Conservation (phyloP, 2,888 invertebrate genomes). For the Mechanitis mazaeus region DNA sequence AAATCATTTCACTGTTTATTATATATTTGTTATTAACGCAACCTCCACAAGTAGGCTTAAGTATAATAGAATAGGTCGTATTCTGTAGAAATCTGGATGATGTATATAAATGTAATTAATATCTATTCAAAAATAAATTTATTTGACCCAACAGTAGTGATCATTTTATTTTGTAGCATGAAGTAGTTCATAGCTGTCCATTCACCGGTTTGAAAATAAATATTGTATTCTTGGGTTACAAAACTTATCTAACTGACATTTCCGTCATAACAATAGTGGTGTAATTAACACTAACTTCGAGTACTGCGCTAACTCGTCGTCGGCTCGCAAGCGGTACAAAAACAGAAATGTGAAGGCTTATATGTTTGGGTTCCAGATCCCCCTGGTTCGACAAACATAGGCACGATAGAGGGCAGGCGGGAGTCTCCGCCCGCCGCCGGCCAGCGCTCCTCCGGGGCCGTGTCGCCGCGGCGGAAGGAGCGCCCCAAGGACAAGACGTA, state of each 20-base stretch:
- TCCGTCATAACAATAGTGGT: background rate
- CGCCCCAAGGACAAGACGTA: conserved; percentile 74
- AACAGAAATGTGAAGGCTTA: conserved; percentile 1
- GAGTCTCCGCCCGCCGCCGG: conserved; percentile 50
- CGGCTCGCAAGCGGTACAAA: background rate
- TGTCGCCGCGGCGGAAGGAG: conserved; percentile 57
- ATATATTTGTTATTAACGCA: conserved; percentile 5
- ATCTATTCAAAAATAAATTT: conserved; percentile 25
- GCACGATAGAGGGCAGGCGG: conserved; percentile 71
- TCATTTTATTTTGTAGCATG: conserved; percentile 27
- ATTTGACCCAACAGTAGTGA: conserved; percentile 26
- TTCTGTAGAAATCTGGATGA: conserved; percentile 13
- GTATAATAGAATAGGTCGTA: conserved; percentile 4
- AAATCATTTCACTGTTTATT: conserved; percentile 18
- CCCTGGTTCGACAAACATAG: conserved; percentile 83
- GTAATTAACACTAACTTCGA: background rate
- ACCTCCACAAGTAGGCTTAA: conserved; percentile 5
- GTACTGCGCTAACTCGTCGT: background rate
- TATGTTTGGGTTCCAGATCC: conserved; percentile 54
- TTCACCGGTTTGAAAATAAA: background rate
- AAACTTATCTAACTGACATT: background rate
- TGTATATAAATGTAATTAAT: conserved; percentile 20
- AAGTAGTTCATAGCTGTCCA: conserved; percentile 5
- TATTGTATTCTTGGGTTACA: background rate
- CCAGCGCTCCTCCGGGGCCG: conserved; percentile 40